These are phyloP conservation scores for Bubo blakistoni DNA, from an alignment of 2,113 vertebrate genomes.

Conservation along the genomic window DNA sequence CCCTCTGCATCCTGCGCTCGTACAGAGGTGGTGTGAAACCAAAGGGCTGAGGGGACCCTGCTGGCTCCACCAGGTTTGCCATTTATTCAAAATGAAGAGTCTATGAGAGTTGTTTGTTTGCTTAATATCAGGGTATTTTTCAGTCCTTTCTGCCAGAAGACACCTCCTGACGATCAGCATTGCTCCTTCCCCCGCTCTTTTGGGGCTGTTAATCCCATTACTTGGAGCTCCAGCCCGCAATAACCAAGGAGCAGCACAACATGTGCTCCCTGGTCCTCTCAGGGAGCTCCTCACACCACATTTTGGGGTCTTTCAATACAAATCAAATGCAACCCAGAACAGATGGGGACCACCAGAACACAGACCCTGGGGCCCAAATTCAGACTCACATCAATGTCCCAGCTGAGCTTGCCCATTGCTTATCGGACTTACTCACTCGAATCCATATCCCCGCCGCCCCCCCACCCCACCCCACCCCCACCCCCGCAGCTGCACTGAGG, in stretches of 20 bases:
- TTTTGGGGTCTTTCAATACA: not conserved
- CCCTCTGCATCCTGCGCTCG: not conserved
- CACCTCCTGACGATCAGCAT: not conserved
- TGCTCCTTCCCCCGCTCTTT: no score
- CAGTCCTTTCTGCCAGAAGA: not conserved
- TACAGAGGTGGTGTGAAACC: no score
- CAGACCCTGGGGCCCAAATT: not conserved
- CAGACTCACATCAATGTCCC: not conserved
- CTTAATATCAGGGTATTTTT: not conserved
- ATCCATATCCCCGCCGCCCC: no score
- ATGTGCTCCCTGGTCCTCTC: not conserved
- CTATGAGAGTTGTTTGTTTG: not conserved
- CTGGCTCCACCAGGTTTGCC: not conserved
- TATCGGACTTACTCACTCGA: not conserved
- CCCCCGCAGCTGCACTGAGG: no score
- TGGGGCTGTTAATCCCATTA: not conserved
- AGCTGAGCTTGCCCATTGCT: no score
- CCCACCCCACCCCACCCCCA: no score
- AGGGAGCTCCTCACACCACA: not conserved
- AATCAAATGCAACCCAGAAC: not conserved
- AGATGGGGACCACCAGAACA: not conserved
- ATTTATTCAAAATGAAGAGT: not conserved
- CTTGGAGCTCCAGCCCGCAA: not conserved
- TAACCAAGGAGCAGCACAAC: not conserved
- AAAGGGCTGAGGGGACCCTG: not conserved